Conservation (phyloP, 1,140 invertebrate species). For the Tyrophagus putrescentiae region DNA sequence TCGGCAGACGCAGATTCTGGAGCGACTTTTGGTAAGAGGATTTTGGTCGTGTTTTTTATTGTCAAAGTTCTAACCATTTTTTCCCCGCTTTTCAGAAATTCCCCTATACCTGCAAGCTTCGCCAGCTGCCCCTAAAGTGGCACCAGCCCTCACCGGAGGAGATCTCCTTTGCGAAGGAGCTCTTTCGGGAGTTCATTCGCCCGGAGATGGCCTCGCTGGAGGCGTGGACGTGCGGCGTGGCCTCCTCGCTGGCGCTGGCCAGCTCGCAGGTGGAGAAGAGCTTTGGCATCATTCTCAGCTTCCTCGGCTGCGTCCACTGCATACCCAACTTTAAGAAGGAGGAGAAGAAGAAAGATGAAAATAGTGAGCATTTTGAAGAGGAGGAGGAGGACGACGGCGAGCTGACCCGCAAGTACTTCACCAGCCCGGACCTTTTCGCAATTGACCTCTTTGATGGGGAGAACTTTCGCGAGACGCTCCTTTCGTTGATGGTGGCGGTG, state of each 20-base stretch:
- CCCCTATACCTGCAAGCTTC: constrained; percentile 51
- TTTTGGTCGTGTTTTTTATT: neutral
- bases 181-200: constrained; percentile 45
- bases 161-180: constrained; percentile 43
- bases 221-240: too few relatives aligned
- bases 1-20: neutral
- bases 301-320: neutral
- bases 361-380: too few relatives aligned
- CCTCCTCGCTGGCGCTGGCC: constrained; percentile 11
- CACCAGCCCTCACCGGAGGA: constrained; percentile 56
- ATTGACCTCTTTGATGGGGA: constrained; percentile 29
- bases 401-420: constrained; percentile 46
- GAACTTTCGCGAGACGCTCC: constrained; percentile 45
- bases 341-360: too few relatives aligned
- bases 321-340: constrained; percentile 2
- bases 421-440: constrained; percentile 29
- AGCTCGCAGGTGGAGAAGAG: constrained; percentile 38
- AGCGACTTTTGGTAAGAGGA: neutral
- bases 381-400: constrained; percentile 43
- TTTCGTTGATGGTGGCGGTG: constrained; percentile 39
- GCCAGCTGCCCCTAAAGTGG: constrained; percentile 54
- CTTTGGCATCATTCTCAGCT: constrained; percentile 37
- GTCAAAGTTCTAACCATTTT: neutral
- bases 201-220: constrained; percentile 41
- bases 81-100: constrained; percentile 38